Evolutionary conservation across 2,113 vertebrate genomes (phyloP).

Genomic region (Parus major): DNA sequence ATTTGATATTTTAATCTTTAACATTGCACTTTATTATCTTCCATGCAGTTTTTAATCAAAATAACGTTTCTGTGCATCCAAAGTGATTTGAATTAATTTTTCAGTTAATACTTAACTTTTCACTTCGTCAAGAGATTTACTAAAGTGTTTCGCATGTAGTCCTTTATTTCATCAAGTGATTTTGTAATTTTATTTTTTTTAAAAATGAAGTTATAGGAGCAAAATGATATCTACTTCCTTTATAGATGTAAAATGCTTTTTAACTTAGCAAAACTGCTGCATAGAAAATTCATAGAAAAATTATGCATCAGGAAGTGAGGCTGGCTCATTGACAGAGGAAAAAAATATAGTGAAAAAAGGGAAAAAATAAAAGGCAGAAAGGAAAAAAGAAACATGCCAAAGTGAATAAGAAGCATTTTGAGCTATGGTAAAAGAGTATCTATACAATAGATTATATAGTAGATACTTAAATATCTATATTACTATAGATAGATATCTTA

Average conservation of each 20-base stretch:
- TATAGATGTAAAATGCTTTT: not conserved
- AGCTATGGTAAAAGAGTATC: not conserved
- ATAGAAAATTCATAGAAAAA: not conserved
- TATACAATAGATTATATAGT: not conserved
- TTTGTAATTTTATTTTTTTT: not conserved
- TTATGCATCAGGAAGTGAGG: not conserved
- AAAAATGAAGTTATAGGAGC: not conserved
- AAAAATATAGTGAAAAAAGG: not conserved
- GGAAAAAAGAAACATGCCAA: not conserved
- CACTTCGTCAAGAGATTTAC: not conserved
- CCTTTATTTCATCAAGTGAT: not conserved
- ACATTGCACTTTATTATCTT: not conserved
- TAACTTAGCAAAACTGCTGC: not conserved
- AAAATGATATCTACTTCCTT: not conserved
- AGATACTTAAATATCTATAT: too few relatives aligned
- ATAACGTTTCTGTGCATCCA: not conserved
- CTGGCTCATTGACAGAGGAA: not conserved
- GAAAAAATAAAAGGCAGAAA: not conserved
- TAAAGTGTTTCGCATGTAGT: not conserved
- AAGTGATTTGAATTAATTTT: slow-evolving; percentile 16
- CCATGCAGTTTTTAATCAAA: slow-evolving; percentile 3
- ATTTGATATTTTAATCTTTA: not conserved
- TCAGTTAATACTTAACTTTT: not conserved
- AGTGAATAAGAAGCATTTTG: not conserved
- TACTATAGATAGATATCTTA: too few relatives aligned